A percentile compares a stretch with the other conserved stretches of the same genome.
These are phyloP conservation scores for Drosophila takahashii DNA, from an alignment of 1,140 invertebrate species.

Conservation along the genomic window DNA sequence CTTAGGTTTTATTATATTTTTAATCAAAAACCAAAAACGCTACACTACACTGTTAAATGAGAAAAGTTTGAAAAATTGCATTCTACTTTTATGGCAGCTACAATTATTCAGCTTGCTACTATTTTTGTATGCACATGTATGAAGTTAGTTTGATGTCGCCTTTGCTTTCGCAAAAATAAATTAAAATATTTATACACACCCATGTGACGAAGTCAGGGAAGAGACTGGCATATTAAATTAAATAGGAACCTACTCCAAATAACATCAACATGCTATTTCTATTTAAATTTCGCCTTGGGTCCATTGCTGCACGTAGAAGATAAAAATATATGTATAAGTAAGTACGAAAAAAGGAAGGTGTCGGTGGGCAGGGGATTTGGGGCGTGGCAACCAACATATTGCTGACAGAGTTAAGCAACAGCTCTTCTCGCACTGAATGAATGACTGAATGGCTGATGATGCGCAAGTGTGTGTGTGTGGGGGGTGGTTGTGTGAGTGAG, in stretches of 20 bases:
- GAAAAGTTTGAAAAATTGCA: neutral
- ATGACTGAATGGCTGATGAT: slow-evolving; percentile 66
- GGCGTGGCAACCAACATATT: slow-evolving; percentile 71
- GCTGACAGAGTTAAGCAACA: slow-evolving; percentile 71
- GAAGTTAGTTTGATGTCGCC: slow-evolving; percentile 2
- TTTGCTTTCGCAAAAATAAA: slow-evolving; percentile 37
- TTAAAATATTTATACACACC: slow-evolving; percentile 68
- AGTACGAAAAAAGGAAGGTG: slow-evolving; percentile 26
- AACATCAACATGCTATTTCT: slow-evolving; percentile 79
- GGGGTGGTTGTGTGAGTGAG: slow-evolving; percentile 7
- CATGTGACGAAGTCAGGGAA: slow-evolving; percentile 5
- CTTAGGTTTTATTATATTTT: too few relatives aligned
- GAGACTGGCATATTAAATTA: slow-evolving; percentile 71
- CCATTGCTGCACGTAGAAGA: slow-evolving; percentile 76
- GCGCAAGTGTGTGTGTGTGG: slow-evolving; percentile 22
- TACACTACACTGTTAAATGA: neutral
- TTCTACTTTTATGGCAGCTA: neutral
- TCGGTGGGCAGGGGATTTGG: slow-evolving; percentile 31
- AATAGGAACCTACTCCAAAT: slow-evolving; percentile 79
- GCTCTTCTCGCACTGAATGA: slow-evolving; percentile 49
- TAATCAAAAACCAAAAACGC: neutral
- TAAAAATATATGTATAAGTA: slow-evolving; percentile 62
- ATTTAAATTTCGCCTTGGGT: slow-evolving; percentile 73
- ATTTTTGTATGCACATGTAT: neutral
- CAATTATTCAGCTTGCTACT: neutral